Conservation (phyloP, 2,888 invertebrate species). For the Lepidocyrtinus sp. region DNA sequence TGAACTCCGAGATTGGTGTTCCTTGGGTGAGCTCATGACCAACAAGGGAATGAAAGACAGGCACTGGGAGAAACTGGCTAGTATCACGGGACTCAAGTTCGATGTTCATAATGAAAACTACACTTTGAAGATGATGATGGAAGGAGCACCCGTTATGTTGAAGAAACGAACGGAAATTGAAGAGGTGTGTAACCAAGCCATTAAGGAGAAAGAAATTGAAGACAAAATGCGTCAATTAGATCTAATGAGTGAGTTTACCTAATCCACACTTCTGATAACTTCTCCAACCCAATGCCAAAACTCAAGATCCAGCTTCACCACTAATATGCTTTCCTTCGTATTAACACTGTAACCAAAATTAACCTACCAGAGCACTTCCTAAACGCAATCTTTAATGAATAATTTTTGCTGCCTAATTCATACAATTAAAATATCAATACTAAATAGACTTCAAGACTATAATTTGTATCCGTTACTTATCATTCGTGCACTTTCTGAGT, state of each 20-base stretch:
- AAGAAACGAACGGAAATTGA: conserved; percentile 77
- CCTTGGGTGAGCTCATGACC: conserved; percentile 89
- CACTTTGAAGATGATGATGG: conserved; percentile 85
- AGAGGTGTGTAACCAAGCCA: conserved; percentile 91
- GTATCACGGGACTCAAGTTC: conserved; percentile 78
- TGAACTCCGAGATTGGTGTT: conserved; percentile 91
- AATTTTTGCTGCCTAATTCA: too few species aligned
- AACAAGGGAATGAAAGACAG: conserved; percentile 88
- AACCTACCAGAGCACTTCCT: too few species aligned
- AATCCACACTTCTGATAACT: neutral
- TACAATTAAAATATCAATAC: too few species aligned
- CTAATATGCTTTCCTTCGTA: too few species aligned
- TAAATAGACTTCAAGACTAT: too few species aligned
- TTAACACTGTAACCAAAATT: too few species aligned
- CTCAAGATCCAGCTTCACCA: too few species aligned
- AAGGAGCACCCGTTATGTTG: conserved; percentile 81
- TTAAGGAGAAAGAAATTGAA: conserved; percentile 93
- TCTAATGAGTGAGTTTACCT: conserved; percentile 39
- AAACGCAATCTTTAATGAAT: too few species aligned
- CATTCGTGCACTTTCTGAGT: too few species aligned
- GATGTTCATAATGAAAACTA: conserved; percentile 87
- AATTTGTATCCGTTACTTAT: too few species aligned
- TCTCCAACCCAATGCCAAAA: too few species aligned
- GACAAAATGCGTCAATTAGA: conserved; percentile 85
- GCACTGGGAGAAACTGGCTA: conserved; percentile 81